A percentile compares a stretch with the other conserved stretches of the same genome.
These are phyloP conservation scores for Drosophila phalerata DNA, from an alignment of 2,888 invertebrate genomes.

Conservation along the genomic window DNA sequence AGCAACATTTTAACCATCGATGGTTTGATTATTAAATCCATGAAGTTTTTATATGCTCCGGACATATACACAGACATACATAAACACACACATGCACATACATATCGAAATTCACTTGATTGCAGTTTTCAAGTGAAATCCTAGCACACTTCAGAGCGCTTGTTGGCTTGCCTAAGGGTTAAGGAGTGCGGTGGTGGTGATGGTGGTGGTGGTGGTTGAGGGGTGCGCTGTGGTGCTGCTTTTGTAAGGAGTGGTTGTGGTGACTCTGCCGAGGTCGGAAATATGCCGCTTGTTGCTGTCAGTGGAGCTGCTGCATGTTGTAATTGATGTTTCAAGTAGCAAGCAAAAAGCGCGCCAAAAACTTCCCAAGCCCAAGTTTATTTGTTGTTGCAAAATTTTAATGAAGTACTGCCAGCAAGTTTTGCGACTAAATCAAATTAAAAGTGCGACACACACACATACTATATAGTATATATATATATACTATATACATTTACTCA, in stretches of 20 bases:
- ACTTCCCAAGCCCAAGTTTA: conserved; percentile 68
- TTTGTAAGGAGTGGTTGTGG: background rate
- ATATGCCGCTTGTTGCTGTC: conserved; percentile 67
- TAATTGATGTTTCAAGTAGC: conserved; percentile 82
- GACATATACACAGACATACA: conserved; percentile 30
- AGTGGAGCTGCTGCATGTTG: conserved; percentile 56
- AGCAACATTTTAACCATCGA: conserved; percentile 76
- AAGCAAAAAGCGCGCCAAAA: conserved; percentile 75
- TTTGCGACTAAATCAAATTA: conserved; percentile 80
- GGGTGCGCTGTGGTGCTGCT: background rate
- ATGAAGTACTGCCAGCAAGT: conserved; percentile 76
- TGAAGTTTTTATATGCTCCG: conserved; percentile 76
- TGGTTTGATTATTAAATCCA: conserved; percentile 82
- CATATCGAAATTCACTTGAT: conserved; percentile 83
- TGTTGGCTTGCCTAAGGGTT: conserved; percentile 77
- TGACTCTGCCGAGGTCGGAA: conserved; percentile 35
- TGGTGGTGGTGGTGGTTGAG: background rate
- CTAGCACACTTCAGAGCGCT: conserved; percentile 77
- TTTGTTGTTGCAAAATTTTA: conserved; percentile 79
- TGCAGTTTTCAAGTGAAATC: conserved; percentile 84
- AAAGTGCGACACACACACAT: conserved; percentile 53
- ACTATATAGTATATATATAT: background rate
- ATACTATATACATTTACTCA: background rate
- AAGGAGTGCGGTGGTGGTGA: conserved; percentile 32
- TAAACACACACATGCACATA: conserved; percentile 26